Evolutionary conservation across 2,113 vertebrate species (phyloP).

Genomic region (Oryzias javanicus): DNA sequence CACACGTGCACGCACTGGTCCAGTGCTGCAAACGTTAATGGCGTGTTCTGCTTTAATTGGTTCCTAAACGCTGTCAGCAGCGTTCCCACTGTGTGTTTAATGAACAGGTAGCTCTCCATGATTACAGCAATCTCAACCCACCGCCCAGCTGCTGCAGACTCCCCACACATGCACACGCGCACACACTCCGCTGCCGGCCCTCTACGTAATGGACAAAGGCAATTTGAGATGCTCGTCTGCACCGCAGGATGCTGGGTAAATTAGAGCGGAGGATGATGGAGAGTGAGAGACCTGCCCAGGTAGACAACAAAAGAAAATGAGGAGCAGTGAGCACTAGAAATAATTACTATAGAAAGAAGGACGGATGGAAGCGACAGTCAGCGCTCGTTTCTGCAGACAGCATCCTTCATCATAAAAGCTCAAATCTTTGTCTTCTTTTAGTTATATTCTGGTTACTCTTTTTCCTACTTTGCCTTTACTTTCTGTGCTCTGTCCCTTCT

Average conservation of each 20-base stretch:
- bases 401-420: too few relatives aligned
- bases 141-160: constrained; percentile 78
- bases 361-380: constrained; percentile 21
- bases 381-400: too few relatives aligned
- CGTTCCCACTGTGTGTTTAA: constrained; percentile 98
- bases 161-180: constrained; percentile 30
- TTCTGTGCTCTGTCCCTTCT: too few relatives aligned
- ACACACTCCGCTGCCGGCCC: constrained; percentile 37
- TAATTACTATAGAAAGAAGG: constrained; percentile 44
- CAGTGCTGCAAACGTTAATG: constrained; percentile 90
- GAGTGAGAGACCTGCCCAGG: constrained; percentile 83
- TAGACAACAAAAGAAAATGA: constrained; percentile 86
- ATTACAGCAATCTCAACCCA: constrained; percentile 98
- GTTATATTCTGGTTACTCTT: too few relatives aligned
- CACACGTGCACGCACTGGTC: too few relatives aligned
- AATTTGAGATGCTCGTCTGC: constrained; percentile 89
- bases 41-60: constrained; percentile 98
- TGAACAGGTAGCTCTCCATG: constrained; percentile 99
- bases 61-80: constrained; percentile 93
- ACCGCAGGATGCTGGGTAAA: constrained; percentile 86
- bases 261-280: constrained; percentile 84
- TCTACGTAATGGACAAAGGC: constrained; percentile 72
- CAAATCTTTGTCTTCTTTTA: too few relatives aligned
- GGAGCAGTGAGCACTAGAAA: constrained; percentile 66
- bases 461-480: too few relatives aligned